Evolutionary conservation across 2,888 invertebrate genomes (phyloP), one percentile per base, ranked within the genome.

Genomic region (Uropetala carovei): DNA sequence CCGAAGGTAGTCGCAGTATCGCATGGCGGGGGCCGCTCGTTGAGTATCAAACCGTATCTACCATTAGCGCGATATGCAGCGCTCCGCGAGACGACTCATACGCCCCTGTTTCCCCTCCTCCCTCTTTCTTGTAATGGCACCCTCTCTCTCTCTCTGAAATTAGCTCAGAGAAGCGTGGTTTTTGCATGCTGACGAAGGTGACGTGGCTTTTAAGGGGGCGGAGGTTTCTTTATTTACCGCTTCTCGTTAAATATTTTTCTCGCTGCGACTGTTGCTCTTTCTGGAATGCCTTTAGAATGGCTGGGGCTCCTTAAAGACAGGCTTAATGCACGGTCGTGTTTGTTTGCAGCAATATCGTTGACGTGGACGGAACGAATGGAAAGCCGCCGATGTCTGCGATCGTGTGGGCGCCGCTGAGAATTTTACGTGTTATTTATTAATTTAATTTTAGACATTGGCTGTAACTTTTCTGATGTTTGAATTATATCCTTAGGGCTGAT

Each of bases 21-120:
- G 43, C 60, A 7, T 75, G 11, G 75, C 22, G 27, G 75, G 27
- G 27, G 75, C 22, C 27, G 22, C 13, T 75, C 75, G 22, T 27
- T 13, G n/a, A 22, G 75, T n/a, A 75, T 22, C 75, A 27, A 27
- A 27, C 75, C 75, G 75, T 27, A 75, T 75, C 75, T 75, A 2
- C 75, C 75, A 75, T 75, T 75, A 75, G 75, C 75, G 18, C 60
- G 14, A 22, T 22, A 75, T 75, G 75, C 75, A 75, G 22, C 68
- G 22, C n/a, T n/a, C 13, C 22, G 27, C 22, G 27, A 75, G 75
- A 75, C 18, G 75, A 75, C 13, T 22, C 27, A 27, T 75, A 27
- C 75, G 22, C 75, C 8, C 4, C 75, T 22, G 22, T n/a, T 75
- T 27, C 27, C 75, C 75, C 18, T 27, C 43, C 43, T 43, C 43